Evolutionary conservation across 2,797 vertebrate genomes (phyloP), one percentile per base, ranked within the genome.

Genomic region (Melanotaenia parkinsoni): DNA sequence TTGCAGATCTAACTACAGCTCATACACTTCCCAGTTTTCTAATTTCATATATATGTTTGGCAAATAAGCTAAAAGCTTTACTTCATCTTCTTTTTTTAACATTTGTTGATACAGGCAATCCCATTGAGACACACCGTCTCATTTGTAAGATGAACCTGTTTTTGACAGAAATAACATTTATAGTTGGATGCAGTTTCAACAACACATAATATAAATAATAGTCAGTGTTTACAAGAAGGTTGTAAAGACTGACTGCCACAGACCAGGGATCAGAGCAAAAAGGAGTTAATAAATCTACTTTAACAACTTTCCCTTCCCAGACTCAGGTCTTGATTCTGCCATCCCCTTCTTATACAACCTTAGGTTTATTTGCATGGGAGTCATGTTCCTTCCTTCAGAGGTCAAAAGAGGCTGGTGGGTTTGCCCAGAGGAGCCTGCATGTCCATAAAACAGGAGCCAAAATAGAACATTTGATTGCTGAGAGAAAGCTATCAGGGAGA

Each of bases 381-480:
- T 57, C 40, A 2, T 28, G 40, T 53, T 72, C 22, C 38, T 58
- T 72, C 70, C 74, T 58, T 10, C n/a, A 11, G 37, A 30, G 22
- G 37, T 57, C 43, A 50, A 20, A 47, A 33, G 28, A 38, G 57
- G 14, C 68, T 56, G 73, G 68, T 63, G 43, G 63, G 59, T 69
- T 75, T 69, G 26, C 65, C 77, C 9, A 50, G 33, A 37, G 32
- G 70, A 67, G 67, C 33, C 56, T 47, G 6, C n/a, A 43, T 66
- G 30, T 61, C 61, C 58, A 45, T 62, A 28, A 79, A 77, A 68
- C 4, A 65, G 43, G 5, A 50, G 8, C 54, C 60, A 51, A 63
- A 80, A 77, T 62, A 76, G 74, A 82, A 58, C 54, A 67, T 84
- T 65, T 89, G 79, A 84, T 87, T 81, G 77, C 70, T 54, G 69